phyloP scores from a whole-genome alignment of 2,888 invertebrate genomes.

The Eurytoma californica region DNA sequence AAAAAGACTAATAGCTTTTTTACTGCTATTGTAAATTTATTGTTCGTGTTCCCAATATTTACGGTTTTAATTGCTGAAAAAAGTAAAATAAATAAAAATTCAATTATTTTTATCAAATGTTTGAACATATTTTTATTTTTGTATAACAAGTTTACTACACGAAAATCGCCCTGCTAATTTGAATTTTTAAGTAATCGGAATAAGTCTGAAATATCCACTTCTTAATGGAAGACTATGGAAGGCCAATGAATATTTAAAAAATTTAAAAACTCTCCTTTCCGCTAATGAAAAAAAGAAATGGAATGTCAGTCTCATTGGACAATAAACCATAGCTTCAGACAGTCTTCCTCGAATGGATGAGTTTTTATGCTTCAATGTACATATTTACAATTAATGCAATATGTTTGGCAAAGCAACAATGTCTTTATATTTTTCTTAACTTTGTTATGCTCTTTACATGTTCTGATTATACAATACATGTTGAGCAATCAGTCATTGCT shows the following conservation, averaged over 20 bases:
- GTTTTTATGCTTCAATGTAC: constrained; percentile 51
- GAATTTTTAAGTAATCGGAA: constrained; percentile 28
- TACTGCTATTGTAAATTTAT: no score
- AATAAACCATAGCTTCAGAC: constrained; percentile 50
- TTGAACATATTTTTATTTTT: constrained; percentile 45
- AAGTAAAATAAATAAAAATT: constrained; percentile 13
- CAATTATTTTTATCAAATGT: neutral
- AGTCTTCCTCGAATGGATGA: constrained; percentile 44
- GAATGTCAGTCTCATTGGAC: constrained; percentile 56
- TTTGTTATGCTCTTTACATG: constrained; percentile 33
- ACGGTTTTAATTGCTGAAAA: neutral
- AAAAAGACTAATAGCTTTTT: neutral
- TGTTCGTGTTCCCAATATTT: neutral
- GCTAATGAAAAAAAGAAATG: constrained; percentile 38
- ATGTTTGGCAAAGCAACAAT: constrained; percentile 52
- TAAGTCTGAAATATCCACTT: constrained; percentile 49
- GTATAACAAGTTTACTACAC: constrained; percentile 16
- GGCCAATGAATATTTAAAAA: constrained; percentile 39
- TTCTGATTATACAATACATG: constrained; percentile 26
- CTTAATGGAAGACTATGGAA: constrained; percentile 49
- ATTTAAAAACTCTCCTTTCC: constrained; percentile 23
- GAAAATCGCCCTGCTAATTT: constrained; percentile 16
- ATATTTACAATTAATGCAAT: constrained; percentile 57
- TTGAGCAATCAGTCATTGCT: constrained; percentile 27
- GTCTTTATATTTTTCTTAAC: constrained; percentile 22